Evolutionary conservation across 92 coral and sea anemone genomes (phyloP).

Genomic region (Meandrina meandrites): DNA sequence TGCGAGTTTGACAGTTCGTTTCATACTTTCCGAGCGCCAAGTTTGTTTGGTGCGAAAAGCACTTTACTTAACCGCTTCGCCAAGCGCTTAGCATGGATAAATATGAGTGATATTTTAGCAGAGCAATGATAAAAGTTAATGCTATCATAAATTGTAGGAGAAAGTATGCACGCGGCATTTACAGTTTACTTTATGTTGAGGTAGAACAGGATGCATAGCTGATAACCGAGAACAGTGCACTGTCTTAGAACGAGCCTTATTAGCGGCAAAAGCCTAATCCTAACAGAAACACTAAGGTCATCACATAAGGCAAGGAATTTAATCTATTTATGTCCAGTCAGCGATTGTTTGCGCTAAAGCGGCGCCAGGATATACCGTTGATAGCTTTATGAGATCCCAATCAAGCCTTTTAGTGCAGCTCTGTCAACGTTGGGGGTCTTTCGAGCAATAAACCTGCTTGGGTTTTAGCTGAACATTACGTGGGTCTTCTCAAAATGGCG

Average conservation of each 20-base stretch:
- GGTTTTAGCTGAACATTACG: not conserved
- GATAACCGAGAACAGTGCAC: not conserved
- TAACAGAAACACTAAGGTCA: constrained; percentile 30
- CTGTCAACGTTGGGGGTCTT: constrained; percentile 1
- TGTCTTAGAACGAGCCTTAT: constrained; percentile 26
- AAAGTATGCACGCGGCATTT: constrained; percentile 58
- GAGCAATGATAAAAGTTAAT: constrained; percentile 48
- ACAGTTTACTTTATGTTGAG: constrained; percentile 31
- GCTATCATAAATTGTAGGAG: constrained; percentile 43
- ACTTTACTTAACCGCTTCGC: constrained; percentile 2
- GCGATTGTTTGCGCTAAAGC: constrained; percentile 36
- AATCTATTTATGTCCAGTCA: constrained; percentile 41
- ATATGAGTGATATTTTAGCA: constrained; percentile 48
- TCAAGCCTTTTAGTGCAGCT: constrained; percentile 23
- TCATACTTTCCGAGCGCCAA: not conserved
- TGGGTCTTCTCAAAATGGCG: constrained; percentile 3
- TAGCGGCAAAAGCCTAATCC: constrained; percentile 42
- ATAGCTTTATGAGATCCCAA: constrained; percentile 38
- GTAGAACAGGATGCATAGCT: constrained; percentile 15
- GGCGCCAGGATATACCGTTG: constrained; percentile 30
- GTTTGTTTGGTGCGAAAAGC: constrained; percentile 27
- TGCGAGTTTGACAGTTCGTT: not conserved
- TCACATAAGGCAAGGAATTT: constrained; percentile 44
- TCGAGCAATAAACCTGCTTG: not conserved
- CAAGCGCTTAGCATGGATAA: constrained; percentile 19